Base-by-base conservation (phyloP, 2,113 vertebrate genomes). In the Sialia sialis region DNA sequence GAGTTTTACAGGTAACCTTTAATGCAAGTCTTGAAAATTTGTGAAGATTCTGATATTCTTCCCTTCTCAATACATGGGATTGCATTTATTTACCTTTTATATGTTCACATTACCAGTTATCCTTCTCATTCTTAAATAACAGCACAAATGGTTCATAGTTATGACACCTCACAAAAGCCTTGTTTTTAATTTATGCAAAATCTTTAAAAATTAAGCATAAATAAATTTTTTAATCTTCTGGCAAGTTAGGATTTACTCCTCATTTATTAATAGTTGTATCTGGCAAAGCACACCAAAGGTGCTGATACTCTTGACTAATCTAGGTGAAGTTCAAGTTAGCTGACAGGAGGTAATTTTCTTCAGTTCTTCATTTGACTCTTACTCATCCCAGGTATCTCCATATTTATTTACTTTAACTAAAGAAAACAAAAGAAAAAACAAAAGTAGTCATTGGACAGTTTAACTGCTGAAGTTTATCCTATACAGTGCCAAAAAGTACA, bases 301-400 rank as follows among this genome's bases (percentile, higher is more conserved):
- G 96, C 89, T 60, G 63, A 76, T 62, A 49, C 49, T 83, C 11
- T 3, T 58, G 60, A 94, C 89, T 93, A 90, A 84, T 90, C 74
- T 46, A 89, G 94, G 85, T 84, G 95, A 96, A 94, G 84, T 88
- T 93, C 95, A 94, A 85, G 85, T 84, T 56, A 75, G 38, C 16
- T 90, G 88, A 89, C 20, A 44, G 73, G 75, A 93, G 91, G 46
- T 21, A 20, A 76, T 64, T 69, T 84, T 87, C 96, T 97, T 96
- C 95, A 38, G 64, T 80, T 93, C 93, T 93, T 96, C 94, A 62
- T 51, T 86, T 16, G 16, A 39, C 93, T 94, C 84, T 98, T 97
- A 99, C 39, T 99, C 98, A 60, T 99, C 98, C 98, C 98, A 98
- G 83, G 98, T 90, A 92, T 99, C 98, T 93, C 98, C 98, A 19